Evolutionary conservation across 2,797 vertebrate species (phyloP).

Genomic region (Danio choprae): DNA sequence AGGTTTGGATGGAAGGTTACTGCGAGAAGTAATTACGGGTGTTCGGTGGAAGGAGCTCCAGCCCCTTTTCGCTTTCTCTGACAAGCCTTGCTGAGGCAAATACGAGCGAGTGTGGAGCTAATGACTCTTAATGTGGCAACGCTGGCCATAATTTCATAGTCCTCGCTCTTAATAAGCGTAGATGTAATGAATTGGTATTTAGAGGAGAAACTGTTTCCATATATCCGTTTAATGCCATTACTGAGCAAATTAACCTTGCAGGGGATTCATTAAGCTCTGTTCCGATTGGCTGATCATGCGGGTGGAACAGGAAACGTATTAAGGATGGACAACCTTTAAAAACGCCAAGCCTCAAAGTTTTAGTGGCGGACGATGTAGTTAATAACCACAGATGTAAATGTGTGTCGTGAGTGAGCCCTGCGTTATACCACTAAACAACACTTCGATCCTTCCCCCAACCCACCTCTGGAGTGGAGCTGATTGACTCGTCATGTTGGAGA

Average conservation of each 20-base stretch:
- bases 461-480: constrained; percentile 3
- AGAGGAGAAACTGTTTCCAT: constrained; percentile 93
- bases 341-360: constrained; percentile 73
- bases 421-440: constrained; percentile 17
- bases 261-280: constrained; percentile 99
- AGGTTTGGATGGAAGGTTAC: constrained; percentile 62
- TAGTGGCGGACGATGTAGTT: constrained; percentile 47
- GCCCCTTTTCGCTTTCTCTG: constrained; percentile 70
- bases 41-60: constrained; percentile 83
- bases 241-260: constrained; percentile 98
- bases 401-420: background rate
- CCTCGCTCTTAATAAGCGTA: constrained; percentile 94
- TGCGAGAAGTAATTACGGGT: constrained; percentile 78
- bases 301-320: constrained; percentile 85
- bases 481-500: constrained; percentile 24
- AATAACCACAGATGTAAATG: constrained; percentile 31
- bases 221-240: constrained; percentile 98
- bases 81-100: constrained; percentile 82
- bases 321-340: constrained; percentile 80
- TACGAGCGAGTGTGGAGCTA: constrained; percentile 68
- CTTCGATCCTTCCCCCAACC: background rate
- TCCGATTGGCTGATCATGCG: constrained; percentile 94
- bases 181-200: constrained; percentile 99
- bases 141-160: constrained; percentile 95
- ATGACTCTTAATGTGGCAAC: constrained; percentile 90